phyloP scores from a whole-genome alignment of 2,797 vertebrate genomes.

The Serranus cabrilla region DNA sequence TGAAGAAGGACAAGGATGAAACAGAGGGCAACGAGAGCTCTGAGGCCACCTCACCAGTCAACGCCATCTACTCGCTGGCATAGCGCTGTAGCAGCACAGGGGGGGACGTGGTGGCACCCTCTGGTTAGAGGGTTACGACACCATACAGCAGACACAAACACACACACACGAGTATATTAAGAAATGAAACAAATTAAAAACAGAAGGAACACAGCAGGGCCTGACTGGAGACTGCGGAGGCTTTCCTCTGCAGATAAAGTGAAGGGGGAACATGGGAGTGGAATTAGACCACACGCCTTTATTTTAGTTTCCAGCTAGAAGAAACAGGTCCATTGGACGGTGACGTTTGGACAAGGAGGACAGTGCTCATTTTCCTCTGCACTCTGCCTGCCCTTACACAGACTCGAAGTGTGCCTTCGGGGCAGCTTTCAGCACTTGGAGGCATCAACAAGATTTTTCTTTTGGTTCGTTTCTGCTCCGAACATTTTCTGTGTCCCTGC shows the following conservation, averaged over 20 bases:
- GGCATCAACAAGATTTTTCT: slow-evolving; percentile 58
- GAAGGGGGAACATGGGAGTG: slow-evolving; percentile 20
- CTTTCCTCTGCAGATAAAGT: slow-evolving; percentile 41
- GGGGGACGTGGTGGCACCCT: slow-evolving; percentile 15
- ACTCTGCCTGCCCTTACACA: slow-evolving; percentile 71
- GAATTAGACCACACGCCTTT: slow-evolving; percentile 66
- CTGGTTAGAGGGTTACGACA: slow-evolving; percentile 31
- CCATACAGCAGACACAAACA: slow-evolving; percentile 64
- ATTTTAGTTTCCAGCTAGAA: slow-evolving; percentile 60
- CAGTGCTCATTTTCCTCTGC: slow-evolving; percentile 59
- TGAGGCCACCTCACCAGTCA: slow-evolving; percentile 97
- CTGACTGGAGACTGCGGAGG: slow-evolving; percentile 55
- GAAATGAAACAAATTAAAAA: slow-evolving; percentile 54
- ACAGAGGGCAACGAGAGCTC: slow-evolving; percentile 99
- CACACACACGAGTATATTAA: slow-evolving; percentile 50
- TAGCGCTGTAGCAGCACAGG: slow-evolving; percentile 71
- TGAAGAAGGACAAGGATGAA: slow-evolving; percentile 99
- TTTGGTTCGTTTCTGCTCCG: slow-evolving; percentile 56
- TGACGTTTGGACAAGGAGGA: slow-evolving; percentile 62
- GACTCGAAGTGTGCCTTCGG: slow-evolving; percentile 82
- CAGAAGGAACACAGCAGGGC: slow-evolving; percentile 43
- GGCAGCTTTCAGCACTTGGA: slow-evolving; percentile 63
- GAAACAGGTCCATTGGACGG: slow-evolving; percentile 37
- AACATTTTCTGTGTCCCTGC: slow-evolving; percentile 43
- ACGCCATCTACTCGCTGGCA: slow-evolving; percentile 97